phyloP scores from a whole-genome alignment of 2,888 invertebrate genomes.

The Chaitophorus viminalis region DNA sequence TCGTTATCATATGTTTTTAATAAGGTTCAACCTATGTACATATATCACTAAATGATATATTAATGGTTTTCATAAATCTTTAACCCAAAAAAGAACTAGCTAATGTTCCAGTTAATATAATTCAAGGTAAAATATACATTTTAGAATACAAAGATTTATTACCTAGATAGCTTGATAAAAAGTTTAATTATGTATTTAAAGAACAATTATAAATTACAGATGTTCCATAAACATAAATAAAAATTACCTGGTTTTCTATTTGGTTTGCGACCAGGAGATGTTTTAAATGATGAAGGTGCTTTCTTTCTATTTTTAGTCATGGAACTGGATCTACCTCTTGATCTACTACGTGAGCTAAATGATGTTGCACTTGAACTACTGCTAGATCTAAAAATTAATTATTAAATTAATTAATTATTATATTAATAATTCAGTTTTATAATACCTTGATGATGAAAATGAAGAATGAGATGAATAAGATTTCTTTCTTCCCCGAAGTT shows the following conservation, averaged over 20 bases:
- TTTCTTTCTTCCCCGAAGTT: slow-evolving; percentile 69
- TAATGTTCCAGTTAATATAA: no score
- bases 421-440: neutral
- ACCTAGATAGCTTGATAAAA: no score
- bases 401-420: no score
- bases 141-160: no score
- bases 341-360: slow-evolving; percentile 69
- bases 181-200: neutral
- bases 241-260: slow-evolving; percentile 44
- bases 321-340: slow-evolving; percentile 65
- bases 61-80: no score
- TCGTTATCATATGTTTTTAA: no score
- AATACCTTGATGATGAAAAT: slow-evolving; percentile 69
- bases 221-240: neutral
- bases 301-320: slow-evolving; percentile 64
- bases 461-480: slow-evolving; percentile 81
- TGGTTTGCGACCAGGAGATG: slow-evolving; percentile 46
- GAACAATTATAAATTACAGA: neutral
- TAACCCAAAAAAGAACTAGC: no score
- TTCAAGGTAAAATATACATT: no score
- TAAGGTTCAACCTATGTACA: no score
- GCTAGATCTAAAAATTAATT: slow-evolving; percentile 65
- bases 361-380: slow-evolving; percentile 67
- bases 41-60: no score
- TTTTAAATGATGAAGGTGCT: slow-evolving; percentile 39